Evolutionary conservation across 2,888 invertebrate species (phyloP), one percentile per base, ranked within the genome.

Genomic region (Chalcis sispes): DNA sequence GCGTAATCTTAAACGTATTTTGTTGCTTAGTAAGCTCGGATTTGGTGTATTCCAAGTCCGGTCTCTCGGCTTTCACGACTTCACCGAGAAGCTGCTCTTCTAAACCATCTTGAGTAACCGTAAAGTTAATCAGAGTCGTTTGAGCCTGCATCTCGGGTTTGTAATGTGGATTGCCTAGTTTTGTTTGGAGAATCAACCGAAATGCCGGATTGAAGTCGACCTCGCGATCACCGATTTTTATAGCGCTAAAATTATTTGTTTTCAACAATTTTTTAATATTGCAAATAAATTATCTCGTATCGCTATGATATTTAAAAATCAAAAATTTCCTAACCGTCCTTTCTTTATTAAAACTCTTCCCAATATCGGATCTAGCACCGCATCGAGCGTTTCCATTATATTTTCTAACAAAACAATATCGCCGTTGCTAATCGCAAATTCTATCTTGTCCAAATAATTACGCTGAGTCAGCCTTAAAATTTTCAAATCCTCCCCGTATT

Each of bases 121-220:
- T 98, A 84, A 98, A 98, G 89, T 98, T 98, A 78, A 98, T 97
- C 18, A 98, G 91, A 0, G 98, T 98, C 7, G 97, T 95, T 89
- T 98, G 98, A 0, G 98, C 98, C 89, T 98, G 98, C 93, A 98
- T 95, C 90, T 98, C 98, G 0, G 98, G 98, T 86, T 98, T 96
- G 87, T 97, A 98, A 89, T 98, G 98, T 0, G 98, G 98, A 90
- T 98, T 98, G 0, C 96, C 97, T 77, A 98, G 89, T 89, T 98
- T 98, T 0, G 98, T 98, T 87, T 98, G 98, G 0, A 98, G 88
- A 79, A 98, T 93, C 3, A 98, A 90, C 10, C 94, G 92, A 89
- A 98, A 98, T 59, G 90, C 91, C 0, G 92, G 92, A 89, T 96
- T 93, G 88, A 93, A 98, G 87, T 98, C 97, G 32, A 98, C 93